Conservation (phyloP, 2,888 invertebrate genomes). For the Mythimna loreyi region DNA sequence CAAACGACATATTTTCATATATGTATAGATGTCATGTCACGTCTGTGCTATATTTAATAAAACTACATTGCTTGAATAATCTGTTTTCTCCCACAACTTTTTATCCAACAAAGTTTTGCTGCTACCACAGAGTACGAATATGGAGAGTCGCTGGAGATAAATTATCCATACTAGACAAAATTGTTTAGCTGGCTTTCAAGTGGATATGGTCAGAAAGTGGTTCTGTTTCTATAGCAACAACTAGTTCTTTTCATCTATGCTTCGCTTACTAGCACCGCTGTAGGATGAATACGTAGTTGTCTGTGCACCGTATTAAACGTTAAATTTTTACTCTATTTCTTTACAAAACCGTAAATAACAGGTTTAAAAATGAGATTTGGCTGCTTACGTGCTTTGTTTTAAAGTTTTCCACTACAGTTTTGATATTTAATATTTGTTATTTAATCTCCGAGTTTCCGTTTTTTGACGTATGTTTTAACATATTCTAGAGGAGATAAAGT, state of each 20-base stretch:
- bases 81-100: constrained; percentile 41
- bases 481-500: background rate
- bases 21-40: constrained; percentile 6
- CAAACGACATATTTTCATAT: constrained; percentile 3
- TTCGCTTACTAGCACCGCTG: constrained; percentile 16
- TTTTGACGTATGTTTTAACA: constrained; percentile 10
- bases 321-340: constrained; percentile 52
- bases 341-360: constrained; percentile 31
- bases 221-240: constrained; percentile 1
- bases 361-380: constrained; percentile 36
- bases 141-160: background rate
- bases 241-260: constrained; percentile 28
- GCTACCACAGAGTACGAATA: background rate
- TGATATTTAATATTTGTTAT: constrained; percentile 38
- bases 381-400: constrained; percentile 22
- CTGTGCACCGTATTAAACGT: constrained; percentile 32
- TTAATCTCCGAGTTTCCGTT: background rate
- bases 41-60: constrained; percentile 11
- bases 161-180: background rate
- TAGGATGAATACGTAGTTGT: constrained; percentile 51
- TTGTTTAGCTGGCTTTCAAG: no score
- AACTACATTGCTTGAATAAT: constrained; percentile 26
- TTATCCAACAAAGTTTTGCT: constrained; percentile 39
- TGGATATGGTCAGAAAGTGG: no score
- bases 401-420: constrained; percentile 8